Evolutionary conservation across 2,888 invertebrate genomes (phyloP).

Genomic region (Neocrepidodera transversa): DNA sequence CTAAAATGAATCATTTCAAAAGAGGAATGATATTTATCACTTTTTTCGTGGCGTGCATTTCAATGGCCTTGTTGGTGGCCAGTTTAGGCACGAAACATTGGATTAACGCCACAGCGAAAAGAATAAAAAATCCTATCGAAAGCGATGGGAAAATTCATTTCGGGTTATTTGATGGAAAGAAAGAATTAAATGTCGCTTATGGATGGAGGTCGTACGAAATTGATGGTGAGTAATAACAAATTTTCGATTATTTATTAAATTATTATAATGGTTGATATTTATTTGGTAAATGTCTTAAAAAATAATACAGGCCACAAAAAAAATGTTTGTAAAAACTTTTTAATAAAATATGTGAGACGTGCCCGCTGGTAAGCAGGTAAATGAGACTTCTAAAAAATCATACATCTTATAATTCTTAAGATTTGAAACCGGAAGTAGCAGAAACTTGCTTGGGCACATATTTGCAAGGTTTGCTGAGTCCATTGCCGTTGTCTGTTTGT

Average conservation of each 20-base stretch:
- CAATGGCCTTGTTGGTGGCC: slow-evolving; percentile 79
- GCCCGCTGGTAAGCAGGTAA: too few relatives aligned
- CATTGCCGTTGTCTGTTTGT: too few relatives aligned
- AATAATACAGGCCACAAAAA: too few relatives aligned
- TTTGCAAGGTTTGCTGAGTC: too few relatives aligned
- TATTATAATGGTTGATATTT: neutral
- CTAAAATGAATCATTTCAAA: slow-evolving; percentile 73
- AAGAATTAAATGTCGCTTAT: slow-evolving; percentile 81
- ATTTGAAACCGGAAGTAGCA: too few relatives aligned
- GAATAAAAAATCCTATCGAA: slow-evolving; percentile 70
- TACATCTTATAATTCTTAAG: too few relatives aligned
- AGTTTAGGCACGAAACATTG: slow-evolving; percentile 86
- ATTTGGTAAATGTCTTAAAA: too few relatives aligned
- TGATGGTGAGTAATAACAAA: slow-evolving; percentile 71
- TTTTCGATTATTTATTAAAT: neutral
- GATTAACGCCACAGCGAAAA: slow-evolving; percentile 77
- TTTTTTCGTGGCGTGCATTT: slow-evolving; percentile 79
- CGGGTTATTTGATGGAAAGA: slow-evolving; percentile 87
- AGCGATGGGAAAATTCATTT: slow-evolving; percentile 81
- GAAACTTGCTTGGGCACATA: too few relatives aligned
- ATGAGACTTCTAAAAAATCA: too few relatives aligned
- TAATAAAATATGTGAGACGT: too few relatives aligned
- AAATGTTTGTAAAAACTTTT: too few relatives aligned
- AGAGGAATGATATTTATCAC: slow-evolving; percentile 83
- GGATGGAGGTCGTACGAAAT: slow-evolving; percentile 80